Evolutionary conservation across 1,140 invertebrate species (phyloP).

Genomic region (Drosophila nigromelanica): DNA sequence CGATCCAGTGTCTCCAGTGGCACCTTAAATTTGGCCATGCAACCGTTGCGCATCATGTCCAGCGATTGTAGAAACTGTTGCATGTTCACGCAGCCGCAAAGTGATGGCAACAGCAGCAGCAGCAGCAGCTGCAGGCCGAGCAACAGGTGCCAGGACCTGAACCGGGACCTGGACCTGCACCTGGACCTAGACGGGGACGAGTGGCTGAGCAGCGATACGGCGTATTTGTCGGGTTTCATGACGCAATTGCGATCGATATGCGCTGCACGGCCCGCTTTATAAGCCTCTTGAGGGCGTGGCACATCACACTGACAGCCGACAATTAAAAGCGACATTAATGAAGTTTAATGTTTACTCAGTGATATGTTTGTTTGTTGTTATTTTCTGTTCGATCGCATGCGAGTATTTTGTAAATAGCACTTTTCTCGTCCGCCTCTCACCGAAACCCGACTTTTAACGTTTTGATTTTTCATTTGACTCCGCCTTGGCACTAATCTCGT

Average conservation of each 20-base stretch:
- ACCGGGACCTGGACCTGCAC: background rate
- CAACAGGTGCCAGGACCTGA: conserved; percentile 19
- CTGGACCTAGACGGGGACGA: background rate
- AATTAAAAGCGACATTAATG: conserved; percentile 48
- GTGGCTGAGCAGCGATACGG: background rate
- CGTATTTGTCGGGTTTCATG: conserved; percentile 20
- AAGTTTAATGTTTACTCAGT: conserved; percentile 6
- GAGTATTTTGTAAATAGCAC: conserved; percentile 42
- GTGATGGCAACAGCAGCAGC: conserved; percentile 29
- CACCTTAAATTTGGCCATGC: conserved; percentile 69
- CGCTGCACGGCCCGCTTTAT: conserved; percentile 36
- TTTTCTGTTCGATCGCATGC: conserved; percentile 45
- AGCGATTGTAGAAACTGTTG: conserved; percentile 73
- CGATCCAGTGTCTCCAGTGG: conserved; percentile 54
- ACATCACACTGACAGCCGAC: background rate
- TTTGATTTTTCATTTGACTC: conserved; percentile 31
- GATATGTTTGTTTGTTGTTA: conserved; percentile 18
- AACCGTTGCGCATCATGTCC: conserved; percentile 78
- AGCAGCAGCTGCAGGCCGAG: conserved; percentile 40
- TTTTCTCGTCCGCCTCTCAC: conserved; percentile 52
- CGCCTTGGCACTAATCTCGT: conserved; percentile 56
- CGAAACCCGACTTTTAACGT: conserved; percentile 49
- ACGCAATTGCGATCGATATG: conserved; percentile 21
- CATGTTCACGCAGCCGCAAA: conserved; percentile 61
- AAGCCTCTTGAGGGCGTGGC: conserved; percentile 26